Conservation (phyloP, 1,140 invertebrate genomes). For the Trichomalopsis sarcophagae region DNA sequence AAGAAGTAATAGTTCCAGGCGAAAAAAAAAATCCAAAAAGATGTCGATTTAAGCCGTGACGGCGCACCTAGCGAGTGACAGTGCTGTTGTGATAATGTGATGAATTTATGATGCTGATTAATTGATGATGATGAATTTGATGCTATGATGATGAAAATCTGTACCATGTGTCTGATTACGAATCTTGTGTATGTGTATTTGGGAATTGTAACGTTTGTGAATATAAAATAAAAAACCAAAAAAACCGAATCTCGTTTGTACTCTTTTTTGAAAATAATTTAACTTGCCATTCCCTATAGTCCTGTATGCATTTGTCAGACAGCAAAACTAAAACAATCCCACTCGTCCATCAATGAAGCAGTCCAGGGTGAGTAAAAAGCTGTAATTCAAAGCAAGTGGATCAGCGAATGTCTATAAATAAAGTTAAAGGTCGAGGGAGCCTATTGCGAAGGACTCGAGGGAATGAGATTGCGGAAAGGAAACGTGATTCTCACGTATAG, state of each 20-base stretch:
- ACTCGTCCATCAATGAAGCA: neutral
- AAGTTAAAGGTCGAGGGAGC: neutral
- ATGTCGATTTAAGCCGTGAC: conserved; percentile 54
- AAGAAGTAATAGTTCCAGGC: conserved; percentile 50
- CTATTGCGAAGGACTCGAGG: conserved; percentile 27
- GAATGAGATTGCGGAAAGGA: conserved; percentile 29
- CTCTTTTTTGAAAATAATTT: too few species aligned
- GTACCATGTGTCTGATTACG: conserved; percentile 65
- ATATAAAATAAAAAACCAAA: conserved; percentile 68
- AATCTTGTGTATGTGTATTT: conserved; percentile 65
- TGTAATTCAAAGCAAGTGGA: conserved; percentile 24
- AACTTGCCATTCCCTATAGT: too few species aligned
- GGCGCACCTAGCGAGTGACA: conserved; percentile 59
- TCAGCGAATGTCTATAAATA: conserved; percentile 38
- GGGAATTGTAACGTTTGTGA: conserved; percentile 71
- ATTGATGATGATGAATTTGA: conserved; percentile 51
- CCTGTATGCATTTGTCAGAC: neutral
- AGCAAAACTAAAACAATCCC: neutral
- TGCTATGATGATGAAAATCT: conserved; percentile 51
- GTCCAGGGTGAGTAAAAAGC: neutral
- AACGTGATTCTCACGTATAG: conserved; percentile 1
- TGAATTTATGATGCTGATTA: conserved; percentile 43
- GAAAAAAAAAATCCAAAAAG: conserved; percentile 52
- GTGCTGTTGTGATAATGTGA: conserved; percentile 61
- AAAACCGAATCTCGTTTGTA: conserved; percentile 52